Evolutionary conservation across 2,888 invertebrate genomes (phyloP), one percentile per base, ranked within the genome.

Genomic region (Xylocampa areola): DNA sequence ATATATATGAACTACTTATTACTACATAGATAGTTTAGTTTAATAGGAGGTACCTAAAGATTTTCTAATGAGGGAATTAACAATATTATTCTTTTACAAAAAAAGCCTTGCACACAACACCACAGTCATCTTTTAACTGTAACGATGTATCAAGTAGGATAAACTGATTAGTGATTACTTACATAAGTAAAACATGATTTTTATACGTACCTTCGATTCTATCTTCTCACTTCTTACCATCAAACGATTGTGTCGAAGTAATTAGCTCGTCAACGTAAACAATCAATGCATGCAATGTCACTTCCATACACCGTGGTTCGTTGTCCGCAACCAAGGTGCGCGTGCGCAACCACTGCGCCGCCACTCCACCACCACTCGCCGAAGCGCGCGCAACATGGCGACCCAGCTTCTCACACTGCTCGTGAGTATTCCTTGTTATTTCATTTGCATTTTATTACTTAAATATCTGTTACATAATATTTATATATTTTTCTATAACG

Each of bases 361-460:
- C 81, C 90, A 90, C 88, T 91, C 86, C 61, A 81, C 81, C 69
- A 87, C 84, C 88, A 87, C 79, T 88, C 92, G 89, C 85, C 89
- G 87, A 71, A 76, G 82, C 79, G 89, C 84, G 79, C 82, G 79
- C 90, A 90, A 86, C 90, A 91, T 90, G 90, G 81, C 85, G 78
- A 79, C 79, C 81, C 76, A 77, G 69, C 81, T 76, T 75, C 81
- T 77, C 76, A 78, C 79, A 68, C 71, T 86, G 74, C 85, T 81
- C 82, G 89, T 89, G 81, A 89, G 88, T 89, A 75, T 71, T 73
- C 59, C 59, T 30, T 57, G 25, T 55, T 61, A 55, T 55, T 73
- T 55, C 43, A 76, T 73, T 73, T 57, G 45, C 70, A 60, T 73
- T 59, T 61, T 69, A 67, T 64, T 69, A 73, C 49, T 50, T 53